These are phyloP conservation scores for Brachionus calyciflorus DNA, from an alignment of 1,140 invertebrate genomes.

Conservation along the genomic window DNA sequence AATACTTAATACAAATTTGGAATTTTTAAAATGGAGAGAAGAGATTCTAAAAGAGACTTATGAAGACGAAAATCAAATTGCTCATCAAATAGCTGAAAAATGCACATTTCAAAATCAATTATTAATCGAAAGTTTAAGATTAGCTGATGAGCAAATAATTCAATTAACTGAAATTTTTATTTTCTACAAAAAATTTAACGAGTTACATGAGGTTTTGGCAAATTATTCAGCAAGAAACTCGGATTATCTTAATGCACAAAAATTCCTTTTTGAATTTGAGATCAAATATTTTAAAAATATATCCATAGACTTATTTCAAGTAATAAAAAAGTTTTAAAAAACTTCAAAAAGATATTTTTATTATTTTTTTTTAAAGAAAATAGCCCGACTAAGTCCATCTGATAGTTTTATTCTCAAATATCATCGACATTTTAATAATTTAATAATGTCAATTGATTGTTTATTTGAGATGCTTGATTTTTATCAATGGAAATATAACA, in stretches of 20 bases:
- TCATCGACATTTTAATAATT: conserved; percentile 7
- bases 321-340: conserved; percentile 13
- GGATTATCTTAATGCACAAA: conserved; percentile 31
- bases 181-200: conserved; percentile 22
- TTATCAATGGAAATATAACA: conserved; percentile 43
- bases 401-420: conserved; percentile 32
- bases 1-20: conserved; percentile 22
- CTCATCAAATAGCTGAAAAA: conserved; percentile 23
- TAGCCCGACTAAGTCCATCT: conserved; percentile 10
- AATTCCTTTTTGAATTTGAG: conserved; percentile 42
- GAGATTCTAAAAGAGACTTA: neutral
- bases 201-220: neutral
- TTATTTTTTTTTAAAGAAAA: neutral
- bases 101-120: conserved; percentile 36
- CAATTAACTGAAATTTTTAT: conserved; percentile 26
- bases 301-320: conserved; percentile 20
- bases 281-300: neutral
- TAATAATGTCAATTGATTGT: conserved; percentile 27
- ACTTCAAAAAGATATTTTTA: neutral
- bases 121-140: neutral
- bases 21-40: conserved; percentile 42
- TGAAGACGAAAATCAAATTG: conserved; percentile 6
- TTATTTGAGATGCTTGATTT: conserved; percentile 35
- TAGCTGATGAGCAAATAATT: conserved; percentile 35
- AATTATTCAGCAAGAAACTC: neutral